Evolutionary conservation across 2,113 vertebrate genomes (phyloP).

Genomic region (Electrona antarctica): DNA sequence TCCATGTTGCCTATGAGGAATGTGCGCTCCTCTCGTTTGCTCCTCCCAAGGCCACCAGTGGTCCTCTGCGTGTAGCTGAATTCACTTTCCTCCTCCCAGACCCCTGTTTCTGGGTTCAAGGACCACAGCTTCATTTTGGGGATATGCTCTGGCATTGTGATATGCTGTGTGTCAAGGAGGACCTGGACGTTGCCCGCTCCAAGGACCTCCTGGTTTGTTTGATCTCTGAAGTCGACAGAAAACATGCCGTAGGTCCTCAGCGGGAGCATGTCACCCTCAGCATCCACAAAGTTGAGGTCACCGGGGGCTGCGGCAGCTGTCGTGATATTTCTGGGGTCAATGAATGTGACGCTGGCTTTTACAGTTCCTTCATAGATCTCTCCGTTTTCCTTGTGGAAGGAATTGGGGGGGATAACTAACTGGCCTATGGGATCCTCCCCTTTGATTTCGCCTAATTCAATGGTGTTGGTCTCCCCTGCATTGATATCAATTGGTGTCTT

Average conservation of each 20-base stretch:
- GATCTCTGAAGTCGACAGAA: conserved; percentile 88
- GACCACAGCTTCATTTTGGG: conserved; percentile 94
- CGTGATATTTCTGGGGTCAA: conserved; percentile 90
- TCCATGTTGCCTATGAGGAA: conserved; percentile 95
- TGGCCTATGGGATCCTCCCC: conserved; percentile 85
- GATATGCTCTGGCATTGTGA: conserved; percentile 89
- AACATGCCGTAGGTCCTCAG: conserved; percentile 97
- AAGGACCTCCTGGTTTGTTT: conserved; percentile 76
- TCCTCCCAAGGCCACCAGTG: conserved; percentile 55
- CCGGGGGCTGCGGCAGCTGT: conserved; percentile 85
- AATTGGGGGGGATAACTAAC: conserved; percentile 85
- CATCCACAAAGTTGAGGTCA: conserved; percentile 88
- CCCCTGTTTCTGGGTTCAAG: conserved; percentile 86
- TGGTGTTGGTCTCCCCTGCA: conserved; percentile 77
- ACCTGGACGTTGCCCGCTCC: conserved; percentile 84
- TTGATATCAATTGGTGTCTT: conserved; percentile 83
- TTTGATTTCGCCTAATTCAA: conserved; percentile 82
- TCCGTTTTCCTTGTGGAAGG: conserved; percentile 84
- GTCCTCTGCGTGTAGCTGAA: conserved; percentile 72
- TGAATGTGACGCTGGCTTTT: conserved; percentile 91
- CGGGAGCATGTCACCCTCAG: conserved; percentile 87
- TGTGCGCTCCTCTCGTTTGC: conserved; percentile 90
- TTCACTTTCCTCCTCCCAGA: conserved; percentile 92
- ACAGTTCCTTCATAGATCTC: conserved; percentile 86
- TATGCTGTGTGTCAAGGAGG: conserved; percentile 84